Evolutionary conservation across 1,140 invertebrate genomes (phyloP), one percentile per base, ranked within the genome.

Genomic region (Nasonia longicornis): DNA sequence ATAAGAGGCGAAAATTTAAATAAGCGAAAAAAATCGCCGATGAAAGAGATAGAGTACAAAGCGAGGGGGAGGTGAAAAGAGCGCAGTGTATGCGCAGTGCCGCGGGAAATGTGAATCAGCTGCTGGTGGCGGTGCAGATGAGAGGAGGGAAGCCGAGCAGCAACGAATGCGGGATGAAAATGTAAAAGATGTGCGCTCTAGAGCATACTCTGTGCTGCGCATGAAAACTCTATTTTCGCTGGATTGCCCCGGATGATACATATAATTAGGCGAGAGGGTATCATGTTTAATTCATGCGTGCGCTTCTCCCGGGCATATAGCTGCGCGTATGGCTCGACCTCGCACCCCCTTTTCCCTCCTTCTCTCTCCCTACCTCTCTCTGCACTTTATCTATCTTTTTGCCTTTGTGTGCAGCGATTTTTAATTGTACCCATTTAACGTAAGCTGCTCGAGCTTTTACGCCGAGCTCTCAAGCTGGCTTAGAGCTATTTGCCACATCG

Each of bases 1-100:
- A 70, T 38, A 38, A 38, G 69, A 38, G 69, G 31, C 22, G 69
- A 35, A 42, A 70, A 70, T 70, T 70, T 70, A 70, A 70, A 38
- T 38, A 70, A 38, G 69, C 69, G 35, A 38, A 77, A 67, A 77
- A 64, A 64, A 22, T 67, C 26, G 16, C 58, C 31, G 75, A 67
- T 77, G 75, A 38, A 64, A 38, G 75, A 77, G 75, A 64, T 35
- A 48, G 42, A 80, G 73, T 79, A 58, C 75, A 78, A 79, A 82
- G 38, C n/a, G 48, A 20, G 29, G 2, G 16, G 6, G 22, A 22
- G 67, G 64, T 67, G 67, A 81, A 74, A 79, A 63, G 80, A 26
- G 71, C 69, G 75, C 52, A 35, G 31, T 29, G 26, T 12, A 35
- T 35, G n/a, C n/a, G 26, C 26, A 29, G n/a, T 16, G 10, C 66